These are phyloP conservation scores for Amorpha juglandis DNA, from an alignment of 2,888 invertebrate species.

Conservation along the genomic window DNA sequence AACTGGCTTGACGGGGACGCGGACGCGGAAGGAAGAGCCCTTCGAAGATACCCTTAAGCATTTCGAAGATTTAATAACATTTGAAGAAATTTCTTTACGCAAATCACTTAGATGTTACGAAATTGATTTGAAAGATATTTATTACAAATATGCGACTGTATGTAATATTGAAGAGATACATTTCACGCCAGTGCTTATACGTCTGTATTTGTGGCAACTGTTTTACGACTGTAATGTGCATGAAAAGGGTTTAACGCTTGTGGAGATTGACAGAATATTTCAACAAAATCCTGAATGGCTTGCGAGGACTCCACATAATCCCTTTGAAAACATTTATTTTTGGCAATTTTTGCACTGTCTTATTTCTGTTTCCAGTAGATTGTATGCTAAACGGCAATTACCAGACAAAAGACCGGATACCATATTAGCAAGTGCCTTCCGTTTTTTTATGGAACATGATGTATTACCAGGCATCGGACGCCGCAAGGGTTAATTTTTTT, in stretches of 20 bases:
- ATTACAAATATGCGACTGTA: constrained; percentile 79
- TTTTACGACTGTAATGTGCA: constrained; percentile 83
- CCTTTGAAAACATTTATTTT: constrained; percentile 85
- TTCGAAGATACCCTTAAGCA: constrained; percentile 32
- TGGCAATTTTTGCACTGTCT: constrained; percentile 86
- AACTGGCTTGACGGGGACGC: constrained; percentile 31
- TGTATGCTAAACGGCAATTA: constrained; percentile 68
- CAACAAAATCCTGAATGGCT: constrained; percentile 76
- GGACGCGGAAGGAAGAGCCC: constrained; percentile 36
- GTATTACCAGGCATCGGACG: constrained; percentile 69
- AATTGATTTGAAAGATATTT: constrained; percentile 76
- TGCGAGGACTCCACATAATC: constrained; percentile 73
- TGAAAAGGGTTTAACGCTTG: constrained; percentile 74
- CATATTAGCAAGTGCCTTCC: constrained; percentile 78
- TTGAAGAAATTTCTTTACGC: constrained; percentile 74
- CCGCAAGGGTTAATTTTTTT: constrained; percentile 62
- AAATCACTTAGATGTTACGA: constrained; percentile 77
- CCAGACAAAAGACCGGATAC: constrained; percentile 70
- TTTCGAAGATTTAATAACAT: constrained; percentile 55
- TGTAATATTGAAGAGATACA: constrained; percentile 63
- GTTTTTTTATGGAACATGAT: constrained; percentile 78
- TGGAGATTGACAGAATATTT: constrained; percentile 79
- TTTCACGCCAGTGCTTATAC: constrained; percentile 74
- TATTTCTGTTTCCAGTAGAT: constrained; percentile 75
- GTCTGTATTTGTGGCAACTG: constrained; percentile 85